Conservation (phyloP, 2,113 vertebrate species). For the Alethe diademata region DNA sequence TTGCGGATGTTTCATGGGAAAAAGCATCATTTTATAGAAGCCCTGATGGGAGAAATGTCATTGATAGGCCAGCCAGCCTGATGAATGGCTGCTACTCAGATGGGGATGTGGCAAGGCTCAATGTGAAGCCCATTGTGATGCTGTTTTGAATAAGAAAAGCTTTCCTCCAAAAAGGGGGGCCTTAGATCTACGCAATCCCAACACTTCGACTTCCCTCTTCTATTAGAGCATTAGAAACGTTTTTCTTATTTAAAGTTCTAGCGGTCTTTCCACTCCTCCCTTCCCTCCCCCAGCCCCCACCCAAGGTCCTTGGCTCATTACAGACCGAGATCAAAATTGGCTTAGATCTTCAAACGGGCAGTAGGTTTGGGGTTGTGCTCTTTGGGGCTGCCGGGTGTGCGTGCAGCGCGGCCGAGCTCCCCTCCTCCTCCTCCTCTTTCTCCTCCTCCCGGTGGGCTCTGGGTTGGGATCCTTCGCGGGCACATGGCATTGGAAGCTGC, state of each 20-base stretch:
- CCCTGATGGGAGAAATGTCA: constrained; percentile 99
- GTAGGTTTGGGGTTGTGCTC: constrained; percentile 42
- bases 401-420: constrained; percentile 8
- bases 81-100: constrained; percentile 99
- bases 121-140: constrained; percentile 99
- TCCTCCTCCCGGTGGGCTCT: background rate
- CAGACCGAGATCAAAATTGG: constrained; percentile 75
- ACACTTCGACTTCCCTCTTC: constrained; percentile 95
- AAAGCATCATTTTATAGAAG: constrained; percentile 99
- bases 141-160: constrained; percentile 99
- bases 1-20: constrained; percentile 99
- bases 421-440: constrained; percentile 4
- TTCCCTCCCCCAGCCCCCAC: constrained; percentile 61
- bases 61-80: constrained; percentile 99
- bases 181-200: constrained; percentile 96
- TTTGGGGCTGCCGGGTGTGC: constrained; percentile 34
- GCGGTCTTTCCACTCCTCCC: constrained; percentile 33
- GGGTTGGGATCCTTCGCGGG: background rate
- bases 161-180: constrained; percentile 92
- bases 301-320: constrained; percentile 73
- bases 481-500: constrained; percentile 31
- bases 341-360: constrained; percentile 64
- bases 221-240: constrained; percentile 95
- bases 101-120: constrained; percentile 99
- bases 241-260: constrained; percentile 84